phyloP scores from a whole-genome alignment of 2,888 invertebrate genomes.

The Blera fallax region DNA sequence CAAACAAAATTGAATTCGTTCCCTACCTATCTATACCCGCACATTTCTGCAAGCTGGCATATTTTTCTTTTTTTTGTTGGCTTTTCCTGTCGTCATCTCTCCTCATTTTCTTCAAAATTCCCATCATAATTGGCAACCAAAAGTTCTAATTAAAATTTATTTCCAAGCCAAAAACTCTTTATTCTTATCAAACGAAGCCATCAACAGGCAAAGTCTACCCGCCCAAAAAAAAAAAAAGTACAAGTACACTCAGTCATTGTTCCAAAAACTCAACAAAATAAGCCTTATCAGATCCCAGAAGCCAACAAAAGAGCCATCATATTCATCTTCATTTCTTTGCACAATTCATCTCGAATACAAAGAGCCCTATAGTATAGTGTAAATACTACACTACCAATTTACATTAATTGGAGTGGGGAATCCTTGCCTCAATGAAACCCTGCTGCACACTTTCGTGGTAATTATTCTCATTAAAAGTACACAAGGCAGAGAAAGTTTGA shows the following conservation, averaged over 20 bases:
- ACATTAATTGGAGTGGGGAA: constrained; percentile 51
- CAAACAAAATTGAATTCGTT: too few relatives aligned
- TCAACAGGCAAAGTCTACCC: constrained; percentile 45
- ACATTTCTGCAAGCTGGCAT: background rate
- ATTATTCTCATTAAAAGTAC: constrained; percentile 59
- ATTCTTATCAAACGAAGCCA: constrained; percentile 61
- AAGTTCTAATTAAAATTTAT: constrained; percentile 69
- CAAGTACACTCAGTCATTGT: constrained; percentile 37
- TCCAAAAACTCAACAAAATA: constrained; percentile 43
- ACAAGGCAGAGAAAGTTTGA: constrained; percentile 28
- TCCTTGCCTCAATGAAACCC: background rate
- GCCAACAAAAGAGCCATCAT: constrained; percentile 59
- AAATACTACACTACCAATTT: constrained; percentile 60
- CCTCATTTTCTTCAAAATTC: constrained; percentile 3
- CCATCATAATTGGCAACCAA: constrained; percentile 52
- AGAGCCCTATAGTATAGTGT: constrained; percentile 9
- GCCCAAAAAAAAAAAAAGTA: constrained; percentile 3
- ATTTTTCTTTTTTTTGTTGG: too few relatives aligned
- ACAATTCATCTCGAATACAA: constrained; percentile 44
- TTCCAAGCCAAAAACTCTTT: constrained; percentile 36
- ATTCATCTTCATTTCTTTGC: constrained; percentile 50
- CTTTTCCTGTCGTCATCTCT: background rate
- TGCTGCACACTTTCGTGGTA: constrained; percentile 38
- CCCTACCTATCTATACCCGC: too few relatives aligned
- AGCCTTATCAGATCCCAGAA: constrained; percentile 54